Conservation (phyloP, 2,888 invertebrate species). For the Pseudanteris insignis region DNA sequence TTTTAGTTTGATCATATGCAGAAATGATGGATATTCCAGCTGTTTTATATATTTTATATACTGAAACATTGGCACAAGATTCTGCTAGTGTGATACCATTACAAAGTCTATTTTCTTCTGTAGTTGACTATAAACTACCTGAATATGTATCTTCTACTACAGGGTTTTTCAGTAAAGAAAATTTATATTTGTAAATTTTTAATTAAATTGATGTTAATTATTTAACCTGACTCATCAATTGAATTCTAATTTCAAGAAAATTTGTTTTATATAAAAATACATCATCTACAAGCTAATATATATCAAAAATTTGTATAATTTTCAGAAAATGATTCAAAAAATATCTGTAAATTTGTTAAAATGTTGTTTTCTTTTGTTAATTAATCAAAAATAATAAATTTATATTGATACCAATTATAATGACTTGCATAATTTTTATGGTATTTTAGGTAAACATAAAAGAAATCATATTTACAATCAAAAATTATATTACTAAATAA, state of each 20-base stretch:
- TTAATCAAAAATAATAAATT: not conserved
- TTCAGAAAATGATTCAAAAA: no score
- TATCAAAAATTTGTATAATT: no score
- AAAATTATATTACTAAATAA: conserved; percentile 27
- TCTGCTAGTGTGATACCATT: conserved; percentile 55
- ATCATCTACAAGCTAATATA: no score
- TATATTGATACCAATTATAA: no score
- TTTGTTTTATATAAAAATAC: no score
- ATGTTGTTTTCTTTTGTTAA: no score
- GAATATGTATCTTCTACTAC: conserved; percentile 45
- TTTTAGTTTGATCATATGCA: conserved; percentile 56
- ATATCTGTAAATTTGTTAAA: no score
- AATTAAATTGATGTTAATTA: not conserved
- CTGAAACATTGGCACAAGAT: conserved; percentile 57
- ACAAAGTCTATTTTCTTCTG: conserved; percentile 51
- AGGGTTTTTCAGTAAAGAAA: conserved; percentile 59
- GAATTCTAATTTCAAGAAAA: no score
- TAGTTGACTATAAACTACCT: conserved; percentile 47
- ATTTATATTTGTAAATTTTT: conserved; percentile 57
- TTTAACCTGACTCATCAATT: no score
- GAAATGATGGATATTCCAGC: conserved; percentile 54
- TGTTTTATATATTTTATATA: conserved; percentile 57
- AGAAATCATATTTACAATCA: no score
- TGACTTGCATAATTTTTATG: no score
- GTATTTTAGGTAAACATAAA: no score